Conservation (phyloP, 2,797 vertebrate genomes). For the Helarctos malayanus region DNA sequence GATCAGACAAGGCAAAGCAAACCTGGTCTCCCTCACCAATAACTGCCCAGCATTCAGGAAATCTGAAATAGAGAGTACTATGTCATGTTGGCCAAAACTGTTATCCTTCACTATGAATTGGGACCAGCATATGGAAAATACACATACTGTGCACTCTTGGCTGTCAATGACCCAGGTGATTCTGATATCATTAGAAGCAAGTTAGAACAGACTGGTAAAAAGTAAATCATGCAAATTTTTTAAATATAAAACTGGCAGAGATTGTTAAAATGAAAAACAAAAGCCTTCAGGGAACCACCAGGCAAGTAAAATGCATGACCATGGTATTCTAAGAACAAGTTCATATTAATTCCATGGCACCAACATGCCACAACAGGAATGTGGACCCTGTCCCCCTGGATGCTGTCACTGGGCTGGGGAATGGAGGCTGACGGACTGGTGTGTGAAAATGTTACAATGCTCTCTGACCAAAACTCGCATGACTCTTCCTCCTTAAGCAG, state of each 20-base stretch:
- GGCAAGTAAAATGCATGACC: background rate
- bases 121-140: background rate
- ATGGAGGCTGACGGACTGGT: background rate
- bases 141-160: background rate
- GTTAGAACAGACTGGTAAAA: background rate
- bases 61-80: background rate
- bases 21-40: background rate
- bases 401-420: background rate
- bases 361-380: background rate
- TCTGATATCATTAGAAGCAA: background rate
- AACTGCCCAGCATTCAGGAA: background rate
- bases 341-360: background rate
- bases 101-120: background rate
- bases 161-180: background rate
- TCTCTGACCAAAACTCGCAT: background rate
- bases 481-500: background rate
- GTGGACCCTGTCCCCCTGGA: fast-evolving
- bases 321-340: background rate
- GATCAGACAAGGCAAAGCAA: background rate
- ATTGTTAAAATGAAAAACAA: background rate
- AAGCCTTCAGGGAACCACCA: background rate
- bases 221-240: background rate
- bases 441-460: background rate
- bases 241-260: background rate
- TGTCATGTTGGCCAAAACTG: background rate